Evolutionary conservation across 2,113 vertebrate species (phyloP), one percentile per base, ranked within the genome.

Genomic region (Butorides virescens): DNA sequence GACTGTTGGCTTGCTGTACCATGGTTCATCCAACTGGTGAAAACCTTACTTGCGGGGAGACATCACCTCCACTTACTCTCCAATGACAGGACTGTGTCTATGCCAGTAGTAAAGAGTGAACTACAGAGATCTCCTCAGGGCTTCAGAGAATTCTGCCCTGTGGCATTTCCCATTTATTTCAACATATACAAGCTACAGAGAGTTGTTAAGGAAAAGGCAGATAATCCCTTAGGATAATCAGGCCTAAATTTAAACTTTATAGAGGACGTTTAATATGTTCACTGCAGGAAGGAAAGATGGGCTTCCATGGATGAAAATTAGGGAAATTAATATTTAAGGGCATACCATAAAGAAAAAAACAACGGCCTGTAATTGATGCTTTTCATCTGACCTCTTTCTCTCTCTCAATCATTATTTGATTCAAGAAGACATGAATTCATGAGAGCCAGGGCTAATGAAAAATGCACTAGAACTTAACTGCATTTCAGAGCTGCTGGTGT

Each of bases 391-490:
- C 80, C 76, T 86, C 79, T 17, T 89, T 91, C 58, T 75, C 62
- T 67, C 47, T 76, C 58, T 92, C 83, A 86, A 67, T 92, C 88
- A 88, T 27, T 86, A 42, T 53, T 92, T 93, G 36, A 42, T 59
- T 88, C 56, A 26, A 39, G 80, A 92, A 20, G 68, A 87, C 39
- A 92, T 22, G 66, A 92, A 91, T 89, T 92, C 74, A 71, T 56
- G 30, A 78, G 17, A 93, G 76, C 27, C 65, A 86, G 49, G 13
- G 53, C 49, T 95, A 92, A 96, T 94, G 49, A 96, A 96, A 96
- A 97, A 96, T 96, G 88, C 83, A 91, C 86, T 75, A 94, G 65
- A 95, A 89, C 52, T 92, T 84, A 78, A 91, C 79, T 84, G 83
- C 65, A 72, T 92, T 93, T 97, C 67, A 68, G 86, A 93, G 79